phyloP scores from a whole-genome alignment of 2,888 invertebrate species.

The Pteria penguin region DNA sequence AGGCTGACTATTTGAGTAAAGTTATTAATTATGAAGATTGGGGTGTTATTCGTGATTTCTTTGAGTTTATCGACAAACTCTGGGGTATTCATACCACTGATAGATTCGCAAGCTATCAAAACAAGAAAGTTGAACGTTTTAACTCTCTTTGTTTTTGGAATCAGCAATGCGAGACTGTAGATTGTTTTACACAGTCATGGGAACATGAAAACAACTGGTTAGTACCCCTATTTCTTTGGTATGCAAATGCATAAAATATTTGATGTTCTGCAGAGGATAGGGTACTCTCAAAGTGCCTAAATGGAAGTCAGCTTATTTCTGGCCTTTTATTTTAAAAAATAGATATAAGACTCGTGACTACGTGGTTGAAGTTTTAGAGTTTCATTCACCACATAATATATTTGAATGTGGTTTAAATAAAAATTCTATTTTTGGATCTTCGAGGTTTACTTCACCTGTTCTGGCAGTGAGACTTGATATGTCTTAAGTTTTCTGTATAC shows the following conservation, averaged over 20 bases:
- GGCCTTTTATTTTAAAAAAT: constrained; percentile 13
- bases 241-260: neutral
- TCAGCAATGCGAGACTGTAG: neutral
- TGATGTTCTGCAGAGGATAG: neutral
- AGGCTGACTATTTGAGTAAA: neutral
- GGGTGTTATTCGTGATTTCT: neutral
- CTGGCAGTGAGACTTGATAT: constrained; percentile 1
- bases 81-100: neutral
- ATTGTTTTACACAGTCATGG: neutral
- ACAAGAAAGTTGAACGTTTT: constrained; percentile 4
- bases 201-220: neutral
- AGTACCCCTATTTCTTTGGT: constrained; percentile 2
- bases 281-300: constrained; percentile 8
- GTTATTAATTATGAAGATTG: constrained; percentile 2
- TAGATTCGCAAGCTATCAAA: constrained; percentile 9
- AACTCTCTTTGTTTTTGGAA: constrained; percentile 15
- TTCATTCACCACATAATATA: neutral
- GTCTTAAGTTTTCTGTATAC: too few species aligned
- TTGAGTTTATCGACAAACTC: neutral
- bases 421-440: constrained; percentile 4
- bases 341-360: neutral
- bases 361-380: neutral
- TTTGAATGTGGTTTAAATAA: neutral
- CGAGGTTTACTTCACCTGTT: neutral
- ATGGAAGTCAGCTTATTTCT: constrained; percentile 7